Evolutionary conservation across 2,113 vertebrate species (phyloP).

Genomic region (Pachyramphus minor): DNA sequence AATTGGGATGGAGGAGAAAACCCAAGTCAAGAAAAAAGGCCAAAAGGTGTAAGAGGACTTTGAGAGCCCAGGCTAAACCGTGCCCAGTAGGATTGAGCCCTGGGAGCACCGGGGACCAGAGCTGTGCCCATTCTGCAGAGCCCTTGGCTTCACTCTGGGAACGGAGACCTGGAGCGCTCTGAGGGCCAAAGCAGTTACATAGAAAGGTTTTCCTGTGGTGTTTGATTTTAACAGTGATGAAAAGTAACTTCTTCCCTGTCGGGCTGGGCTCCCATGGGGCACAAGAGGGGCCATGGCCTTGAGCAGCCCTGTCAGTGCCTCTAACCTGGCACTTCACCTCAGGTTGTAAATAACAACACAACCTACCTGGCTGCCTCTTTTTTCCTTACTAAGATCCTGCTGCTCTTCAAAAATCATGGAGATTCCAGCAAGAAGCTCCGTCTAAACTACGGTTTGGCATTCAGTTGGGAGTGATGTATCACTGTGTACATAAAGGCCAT

Average conservation of each 20-base stretch:
- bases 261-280: background rate
- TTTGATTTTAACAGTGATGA: background rate
- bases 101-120: rapidly evolving
- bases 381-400: background rate
- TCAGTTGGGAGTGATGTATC: background rate
- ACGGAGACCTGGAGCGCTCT: rapidly evolving
- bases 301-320: background rate
- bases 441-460: background rate
- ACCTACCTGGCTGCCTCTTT: background rate
- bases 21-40: background rate
- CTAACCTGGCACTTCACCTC: rapidly evolving
- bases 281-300: background rate
- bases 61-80: background rate
- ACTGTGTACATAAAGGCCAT: background rate
- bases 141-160: background rate
- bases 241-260: background rate
- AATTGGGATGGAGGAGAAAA: background rate
- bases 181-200: too few relatives aligned
- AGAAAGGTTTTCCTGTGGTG: background rate
- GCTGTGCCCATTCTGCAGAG: background rate
- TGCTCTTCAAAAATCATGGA: background rate
- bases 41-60: background rate
- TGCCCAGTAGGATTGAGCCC: rapidly evolving
- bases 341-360: background rate
- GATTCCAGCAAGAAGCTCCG: background rate